phyloP scores from a whole-genome alignment of 2,888 invertebrate species.

The Orthonevra nobilis region DNA sequence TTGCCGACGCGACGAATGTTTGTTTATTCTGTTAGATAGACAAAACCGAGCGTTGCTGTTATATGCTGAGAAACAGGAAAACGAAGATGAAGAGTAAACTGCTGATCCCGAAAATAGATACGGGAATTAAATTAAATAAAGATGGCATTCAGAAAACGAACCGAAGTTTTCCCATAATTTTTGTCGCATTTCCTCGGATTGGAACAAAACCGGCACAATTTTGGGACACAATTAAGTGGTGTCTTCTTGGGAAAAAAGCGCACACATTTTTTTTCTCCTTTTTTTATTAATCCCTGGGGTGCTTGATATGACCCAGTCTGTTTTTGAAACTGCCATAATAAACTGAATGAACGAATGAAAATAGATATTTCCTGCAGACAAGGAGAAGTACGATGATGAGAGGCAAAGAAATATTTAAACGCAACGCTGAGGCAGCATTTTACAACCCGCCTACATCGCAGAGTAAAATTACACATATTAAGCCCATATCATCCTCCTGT shows the following conservation, averaged over 20 bases:
- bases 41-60: slow-evolving; percentile 4
- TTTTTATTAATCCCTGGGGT: slow-evolving; percentile 55
- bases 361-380: too few species aligned
- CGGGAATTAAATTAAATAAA: slow-evolving; percentile 67
- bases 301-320: slow-evolving; percentile 18
- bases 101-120: slow-evolving; percentile 69
- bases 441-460: slow-evolving; percentile 60
- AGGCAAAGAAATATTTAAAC: slow-evolving; percentile 4
- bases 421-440: slow-evolving; percentile 9
- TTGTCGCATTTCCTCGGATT: too few species aligned
- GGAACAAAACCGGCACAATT: too few species aligned
- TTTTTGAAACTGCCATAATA: slow-evolving; percentile 40
- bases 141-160: slow-evolving; percentile 40
- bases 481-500: slow-evolving; percentile 15
- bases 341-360: too few species aligned
- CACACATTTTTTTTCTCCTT: neutral
- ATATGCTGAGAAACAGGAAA: slow-evolving; percentile 21
- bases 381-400: too few species aligned
- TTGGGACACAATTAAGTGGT: slow-evolving; percentile 23
- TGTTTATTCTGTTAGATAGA: slow-evolving; percentile 58
- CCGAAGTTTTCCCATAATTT: slow-evolving; percentile 54
- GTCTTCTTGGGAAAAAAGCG: slow-evolving; percentile 9
- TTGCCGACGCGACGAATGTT: slow-evolving; percentile 43
- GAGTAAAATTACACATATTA: slow-evolving; percentile 13
- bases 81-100: slow-evolving; percentile 50